Base-by-base conservation (phyloP, 2,888 invertebrate species). In the Phaonia tiefii region DNA sequence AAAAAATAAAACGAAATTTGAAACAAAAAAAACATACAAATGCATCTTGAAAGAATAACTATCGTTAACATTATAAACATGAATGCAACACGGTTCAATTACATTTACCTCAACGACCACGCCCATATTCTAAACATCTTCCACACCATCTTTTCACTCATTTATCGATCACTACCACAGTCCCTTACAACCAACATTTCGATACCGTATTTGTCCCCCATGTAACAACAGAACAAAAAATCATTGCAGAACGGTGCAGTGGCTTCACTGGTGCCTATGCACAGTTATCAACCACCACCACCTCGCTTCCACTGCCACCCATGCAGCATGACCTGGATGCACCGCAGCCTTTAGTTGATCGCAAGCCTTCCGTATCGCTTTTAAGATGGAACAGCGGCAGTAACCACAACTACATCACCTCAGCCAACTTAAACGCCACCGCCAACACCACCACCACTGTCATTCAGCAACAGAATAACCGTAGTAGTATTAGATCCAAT, bases 201-300 rank as follows among this genome's bases (percentile, higher is more conserved):
- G 37, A 31, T 31, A 58, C 11, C 58, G 31, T 58, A 5, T 54
- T 54, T 54, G 17, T 54, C 54, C 54, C 3, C 26, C 39, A 60
- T 42, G 22, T 37, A 63, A 22, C 84, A 84, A 84, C 85, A 86
- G 92, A 92, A 79, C 92, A 95, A 31, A 95, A 95, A 91, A 92
- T 94, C 86, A 87, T 92, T 92, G 79, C 93, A 95, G 95, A 95
- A 91, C 92, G 94, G 92, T 95, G 95, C 91, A 95, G 95, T 88
- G 94, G 95, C 87, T 86, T 90, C 89, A 92, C 94, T 86, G 92
- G 92, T 86, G 87, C 89, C 79, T 84, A 85, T 84, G 87, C 86
- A 80, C 88, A 86, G 78, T 79, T 83, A 54, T 83, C 84, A 84
- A 87, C 85, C 86, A 87, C 85, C 78, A 67, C 79, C 89, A 89